Evolutionary conservation across 2,888 invertebrate species (phyloP), one percentile per base, ranked within the genome.

Genomic region (Eurytoma adleriae): DNA sequence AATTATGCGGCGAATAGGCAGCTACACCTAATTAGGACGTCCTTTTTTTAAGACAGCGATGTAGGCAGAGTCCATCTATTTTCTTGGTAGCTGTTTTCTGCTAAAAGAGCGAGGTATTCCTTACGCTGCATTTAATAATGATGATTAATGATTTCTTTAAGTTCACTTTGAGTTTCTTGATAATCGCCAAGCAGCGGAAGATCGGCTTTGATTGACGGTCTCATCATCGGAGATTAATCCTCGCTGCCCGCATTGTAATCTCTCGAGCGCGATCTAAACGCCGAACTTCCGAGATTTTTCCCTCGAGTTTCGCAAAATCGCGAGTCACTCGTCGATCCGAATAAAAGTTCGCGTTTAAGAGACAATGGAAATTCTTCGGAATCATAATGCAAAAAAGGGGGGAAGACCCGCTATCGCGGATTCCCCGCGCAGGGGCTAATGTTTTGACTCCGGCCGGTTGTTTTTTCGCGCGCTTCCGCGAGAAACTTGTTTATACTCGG

Each of bases 71-170:
- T 7, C 40, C 40, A 40, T 40, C 40, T 40, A 40, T 40, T 40
- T 40, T 4, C 40, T 24, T 50, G 61, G 62, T 69, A 10, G 48
- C n/a, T n/a, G 66, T 12, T 40, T n/a, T 56, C n/a, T 61, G 62
- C 62, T 69, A 76, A 76, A 57, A 40, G 56, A n/a, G 3, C 16
- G 18, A 30, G 56, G 50, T 4, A 61, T 52, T 27, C 13, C 12
- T 18, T 18, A 16, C 27, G 27, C 16, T 30, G 27, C 20, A 67
- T 56, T 56, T 56, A n/a, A 77, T 50, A 56, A 64, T 62, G 40
- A 66, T 78, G 67, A 75, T 14, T 78, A 57, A 78, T 71, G 78
- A 68, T 50, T 54, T 52, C 16, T 18, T 30, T 30, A 5, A 50
- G 13, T 64, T n/a, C 30, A 76, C 61, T 50, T 24, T 27, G 4